Base-by-base conservation (phyloP, 2,797 vertebrate species). In the Xerus rutilus region DNA sequence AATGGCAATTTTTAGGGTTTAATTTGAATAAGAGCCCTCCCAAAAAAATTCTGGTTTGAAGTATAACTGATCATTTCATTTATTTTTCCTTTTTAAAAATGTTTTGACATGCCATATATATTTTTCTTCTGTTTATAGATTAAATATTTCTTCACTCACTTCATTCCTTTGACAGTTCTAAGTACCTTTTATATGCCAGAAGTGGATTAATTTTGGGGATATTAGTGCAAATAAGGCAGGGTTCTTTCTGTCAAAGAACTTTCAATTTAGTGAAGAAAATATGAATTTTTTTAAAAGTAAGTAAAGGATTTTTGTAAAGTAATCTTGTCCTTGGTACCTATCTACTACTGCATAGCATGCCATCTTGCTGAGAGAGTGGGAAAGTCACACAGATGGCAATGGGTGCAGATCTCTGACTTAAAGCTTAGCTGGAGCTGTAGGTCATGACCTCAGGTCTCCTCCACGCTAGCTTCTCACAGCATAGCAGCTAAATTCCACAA, bases 11-110 rank as follows among this genome's bases (percentile, higher is more conserved):
- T 15, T 87, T 59, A 43, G 4, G n/a, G 25, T 91, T 78, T 35
- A 43, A n/a, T 65, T 96, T 89, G 47, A 30, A 73, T 49, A 73
- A 94, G 93, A 87, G 52, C 17, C 13, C n/a, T n/a, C n/a, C 73
- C 64, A 52, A 28, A n/a, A 85, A 91, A 86, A 82, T 91, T 89
- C 39, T 52, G 17, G 25, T 39, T 89, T 10, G 64, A 93, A 72
- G 70, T 72, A 84, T 84, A 95, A 92, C 28, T 62, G 70, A 77
- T 84, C 94, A 92, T 20, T 62, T 74, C 28, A 54, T 25, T 62
- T 62, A 62, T 62, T 62, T 92, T 86, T 78, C 86, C 3, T 20
- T 32, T 39, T 77, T 76, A 1, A 6, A 54, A 54, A 43, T 81
- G 12, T 62, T 45, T 81, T 67, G 47, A 45, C 28, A 57, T 8